Percentiles rank a stretch among this genome's conserved stretches.
Conservation (phyloP, 2,113 vertebrate species). For the Notothenia coriiceps region DNA sequence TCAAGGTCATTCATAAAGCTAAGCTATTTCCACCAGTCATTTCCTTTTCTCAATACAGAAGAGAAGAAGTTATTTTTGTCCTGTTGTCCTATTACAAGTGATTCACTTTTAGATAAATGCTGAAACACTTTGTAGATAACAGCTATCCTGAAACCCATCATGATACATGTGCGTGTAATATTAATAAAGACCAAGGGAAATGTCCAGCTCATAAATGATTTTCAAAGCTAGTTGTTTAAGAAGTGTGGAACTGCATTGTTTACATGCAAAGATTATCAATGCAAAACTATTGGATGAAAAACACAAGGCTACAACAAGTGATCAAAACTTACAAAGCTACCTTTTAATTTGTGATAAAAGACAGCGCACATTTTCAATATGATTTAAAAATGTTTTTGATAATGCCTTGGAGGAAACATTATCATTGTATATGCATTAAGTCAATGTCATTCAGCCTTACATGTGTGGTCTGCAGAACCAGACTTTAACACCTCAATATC, state of each 20-base stretch:
- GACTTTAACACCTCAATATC: not conserved
- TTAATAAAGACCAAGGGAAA: not conserved
- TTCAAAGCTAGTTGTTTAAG: not conserved
- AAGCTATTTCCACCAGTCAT: conserved; percentile 17
- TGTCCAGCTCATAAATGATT: conserved; percentile 1
- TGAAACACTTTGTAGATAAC: not conserved
- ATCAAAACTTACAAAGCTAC: no score
- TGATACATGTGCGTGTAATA: not conserved
- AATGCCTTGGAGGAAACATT: no score
- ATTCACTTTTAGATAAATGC: conserved; percentile 7
- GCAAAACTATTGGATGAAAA: no score
- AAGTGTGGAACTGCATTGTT: not conserved
- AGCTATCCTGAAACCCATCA: not conserved
- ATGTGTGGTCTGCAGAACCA: not conserved
- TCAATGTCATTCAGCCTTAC: no score
- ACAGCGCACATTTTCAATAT: no score
- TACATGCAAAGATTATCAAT: not conserved
- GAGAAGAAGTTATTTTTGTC: not conserved
- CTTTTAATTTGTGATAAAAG: no score
- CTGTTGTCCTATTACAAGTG: not conserved
- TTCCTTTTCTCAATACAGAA: not conserved
- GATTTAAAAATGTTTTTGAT: not conserved
- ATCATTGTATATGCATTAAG: not conserved
- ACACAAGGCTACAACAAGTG: no score
- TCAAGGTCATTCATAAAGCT: conserved; percentile 11